Evolutionary conservation across 2,888 invertebrate species (phyloP).

Genomic region (Polyploca ridens): DNA sequence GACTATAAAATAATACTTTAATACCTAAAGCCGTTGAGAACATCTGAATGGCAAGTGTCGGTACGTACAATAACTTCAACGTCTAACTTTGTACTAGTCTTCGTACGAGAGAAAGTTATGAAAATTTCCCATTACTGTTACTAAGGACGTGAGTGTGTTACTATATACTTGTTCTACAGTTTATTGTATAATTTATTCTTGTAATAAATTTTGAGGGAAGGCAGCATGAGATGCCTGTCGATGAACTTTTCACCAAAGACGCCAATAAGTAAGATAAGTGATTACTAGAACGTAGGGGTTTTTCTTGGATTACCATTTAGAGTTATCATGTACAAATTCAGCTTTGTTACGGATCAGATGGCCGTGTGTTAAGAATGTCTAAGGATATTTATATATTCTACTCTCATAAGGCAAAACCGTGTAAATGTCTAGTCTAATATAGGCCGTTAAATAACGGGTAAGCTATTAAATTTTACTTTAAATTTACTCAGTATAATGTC

Average conservation of each 20-base stretch:
- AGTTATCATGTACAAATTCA: too few species aligned
- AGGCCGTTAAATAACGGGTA: background rate
- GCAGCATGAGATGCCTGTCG: too few species aligned
- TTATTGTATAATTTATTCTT: background rate
- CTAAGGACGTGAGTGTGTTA: background rate
- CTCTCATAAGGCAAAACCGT: too few species aligned
- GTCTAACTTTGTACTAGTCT: constrained; percentile 4
- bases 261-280: too few species aligned
- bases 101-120: constrained; percentile 11
- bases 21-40: constrained; percentile 5
- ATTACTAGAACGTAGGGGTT: too few species aligned
- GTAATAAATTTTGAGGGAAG: too few species aligned
- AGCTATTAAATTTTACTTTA: background rate
- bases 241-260: too few species aligned
- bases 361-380: background rate
- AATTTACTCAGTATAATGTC: background rate
- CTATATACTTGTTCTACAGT: background rate
- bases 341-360: too few species aligned
- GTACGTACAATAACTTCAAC: constrained; percentile 6
- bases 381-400: too few species aligned
- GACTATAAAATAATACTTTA: constrained; percentile 14
- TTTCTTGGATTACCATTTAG: too few species aligned
- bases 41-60: constrained; percentile 3
- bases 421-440: background rate
- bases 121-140: constrained; percentile 10